These are phyloP conservation scores for Notarius lentiginosus DNA, from an alignment of 2,113 vertebrate genomes.

Conservation along the genomic window DNA sequence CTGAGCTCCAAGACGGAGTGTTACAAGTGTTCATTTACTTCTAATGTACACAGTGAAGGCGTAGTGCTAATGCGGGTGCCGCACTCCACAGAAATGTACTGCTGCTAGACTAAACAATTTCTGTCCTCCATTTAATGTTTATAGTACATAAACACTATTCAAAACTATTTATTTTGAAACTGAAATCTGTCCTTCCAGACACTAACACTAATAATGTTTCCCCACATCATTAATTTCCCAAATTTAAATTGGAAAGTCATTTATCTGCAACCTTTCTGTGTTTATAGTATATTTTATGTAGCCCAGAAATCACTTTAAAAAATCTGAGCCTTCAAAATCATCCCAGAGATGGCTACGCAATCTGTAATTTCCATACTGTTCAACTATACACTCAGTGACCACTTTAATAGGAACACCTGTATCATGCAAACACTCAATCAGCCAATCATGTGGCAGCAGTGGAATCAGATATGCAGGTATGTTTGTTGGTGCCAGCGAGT, in stretches of 20 bases:
- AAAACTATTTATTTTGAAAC: neutral
- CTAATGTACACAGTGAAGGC: neutral
- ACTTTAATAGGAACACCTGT: neutral
- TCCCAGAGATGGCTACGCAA: neutral
- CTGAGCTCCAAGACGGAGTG: neutral
- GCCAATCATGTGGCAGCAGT: neutral
- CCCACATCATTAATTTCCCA: neutral
- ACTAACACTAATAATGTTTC: neutral
- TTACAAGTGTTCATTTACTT: neutral
- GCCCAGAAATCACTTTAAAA: neutral
- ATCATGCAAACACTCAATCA: neutral
- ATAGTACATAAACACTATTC: conserved; percentile 1
- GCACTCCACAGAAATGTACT: neutral
- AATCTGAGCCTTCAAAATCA: neutral
- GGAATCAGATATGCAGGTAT: neutral
- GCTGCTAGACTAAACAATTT: conserved; percentile 27
- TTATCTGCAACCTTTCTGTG: neutral
- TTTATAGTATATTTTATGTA: neutral
- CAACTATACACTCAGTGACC: neutral
- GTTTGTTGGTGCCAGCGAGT: neutral
- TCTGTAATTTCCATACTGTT: neutral
- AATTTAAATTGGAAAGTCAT: neutral
- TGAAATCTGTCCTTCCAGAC: neutral
- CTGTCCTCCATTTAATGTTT: neutral
- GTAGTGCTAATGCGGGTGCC: neutral